Base-by-base conservation (phyloP, 2,797 vertebrate genomes). In the Trematomus bernacchii region DNA sequence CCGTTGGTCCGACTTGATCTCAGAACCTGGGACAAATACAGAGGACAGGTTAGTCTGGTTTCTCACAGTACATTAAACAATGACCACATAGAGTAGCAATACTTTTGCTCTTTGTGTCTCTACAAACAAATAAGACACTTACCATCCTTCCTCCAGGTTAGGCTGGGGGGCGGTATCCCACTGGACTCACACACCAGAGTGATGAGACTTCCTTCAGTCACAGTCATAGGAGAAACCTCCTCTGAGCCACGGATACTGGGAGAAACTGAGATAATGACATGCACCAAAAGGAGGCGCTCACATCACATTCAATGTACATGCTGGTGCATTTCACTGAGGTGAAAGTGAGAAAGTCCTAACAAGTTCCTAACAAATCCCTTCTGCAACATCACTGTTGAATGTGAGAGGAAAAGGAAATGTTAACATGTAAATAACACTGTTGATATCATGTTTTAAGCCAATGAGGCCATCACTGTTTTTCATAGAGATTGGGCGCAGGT, bases 61-160 rank as follows among this genome's bases (percentile, higher is more conserved):
- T 53, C 61, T 2, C 52, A 27, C 19, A 43, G 18, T 14, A 3
- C 5, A 47, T 64, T n/a, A 51, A 4, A 19, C 2, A 50, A 33
- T 27, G 18, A 40, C n/a, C 13, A 42, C 19, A 2, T 6, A 37
- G 6, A 6, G 33, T 37, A 27, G 6, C 9, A 10, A 12, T 30
- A 30, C 6, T 15, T 43, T 51, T 19, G 12, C 7, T 60, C 1
- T 57, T 2, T 0, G 19, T 55, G 11, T 3, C 2, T 19, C 27
- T 5, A 27, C 27, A 27, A 27, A 27, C 27, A 27, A 7, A 71
- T 14, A 58, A 27, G 10, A 62, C 15, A 67, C 73, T 84, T 74
- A 99, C 98, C 96, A 2, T 97, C 95, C 87, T 97, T 99, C 80
- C 85, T 96, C 98, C 98, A 99, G 3, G 88, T 90, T 6, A 99